These are phyloP conservation scores for Polia nebulosa DNA, from an alignment of 2,888 invertebrate species.

Conservation along the genomic window DNA sequence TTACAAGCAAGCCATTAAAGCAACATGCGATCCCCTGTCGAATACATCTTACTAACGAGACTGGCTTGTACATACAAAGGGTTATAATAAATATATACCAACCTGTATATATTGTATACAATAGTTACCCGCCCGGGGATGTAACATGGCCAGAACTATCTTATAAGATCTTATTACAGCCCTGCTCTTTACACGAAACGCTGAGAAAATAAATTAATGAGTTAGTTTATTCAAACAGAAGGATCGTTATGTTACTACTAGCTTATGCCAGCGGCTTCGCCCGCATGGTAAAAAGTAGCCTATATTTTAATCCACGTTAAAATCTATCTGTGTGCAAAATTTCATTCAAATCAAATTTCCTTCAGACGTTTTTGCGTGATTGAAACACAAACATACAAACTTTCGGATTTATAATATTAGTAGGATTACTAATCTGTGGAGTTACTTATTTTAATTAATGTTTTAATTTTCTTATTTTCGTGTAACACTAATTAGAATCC, in stretches of 20 bases:
- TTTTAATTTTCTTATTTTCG: no score
- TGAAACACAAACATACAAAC: no score
- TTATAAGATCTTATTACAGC: slow-evolving; percentile 22
- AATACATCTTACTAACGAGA: slow-evolving; percentile 44
- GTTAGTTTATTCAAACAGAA: slow-evolving; percentile 23
- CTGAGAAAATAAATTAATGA: slow-evolving; percentile 27
- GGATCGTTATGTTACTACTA: not conserved
- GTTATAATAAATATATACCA: slow-evolving; percentile 20
- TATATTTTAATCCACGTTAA: no score
- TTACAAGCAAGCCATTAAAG: slow-evolving; percentile 33
- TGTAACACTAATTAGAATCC: no score
- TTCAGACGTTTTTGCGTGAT: no score
- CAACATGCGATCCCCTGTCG: slow-evolving; percentile 31
- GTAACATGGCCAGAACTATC: slow-evolving; percentile 25
- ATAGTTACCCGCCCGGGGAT: slow-evolving; percentile 24
- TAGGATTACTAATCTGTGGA: not conserved
- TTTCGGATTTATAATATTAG: no score
- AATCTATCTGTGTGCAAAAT: no score
- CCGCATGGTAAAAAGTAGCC: no score
- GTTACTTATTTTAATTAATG: not conserved
- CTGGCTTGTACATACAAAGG: slow-evolving; percentile 30
- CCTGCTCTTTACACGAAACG: slow-evolving; percentile 17
- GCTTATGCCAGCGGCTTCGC: no score
- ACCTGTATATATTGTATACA: slow-evolving; percentile 11
- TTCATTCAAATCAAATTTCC: no score